Conservation (phyloP, 2,797 vertebrate species). For the Triplophysa bombifrons region DNA sequence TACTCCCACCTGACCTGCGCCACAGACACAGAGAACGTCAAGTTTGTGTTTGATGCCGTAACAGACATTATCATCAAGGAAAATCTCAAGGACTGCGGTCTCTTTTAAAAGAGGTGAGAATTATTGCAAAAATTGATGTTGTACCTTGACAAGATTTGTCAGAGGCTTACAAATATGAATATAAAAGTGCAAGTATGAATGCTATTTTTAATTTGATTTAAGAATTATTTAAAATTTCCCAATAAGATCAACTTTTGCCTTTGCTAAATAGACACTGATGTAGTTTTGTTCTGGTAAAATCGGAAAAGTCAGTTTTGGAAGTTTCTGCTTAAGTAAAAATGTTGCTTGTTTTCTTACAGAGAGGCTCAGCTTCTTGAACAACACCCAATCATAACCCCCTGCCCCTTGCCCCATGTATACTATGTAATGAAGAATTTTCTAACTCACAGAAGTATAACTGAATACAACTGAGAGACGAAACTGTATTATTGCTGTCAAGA, state of each 20-base stretch:
- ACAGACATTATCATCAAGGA: slow-evolving; percentile 99
- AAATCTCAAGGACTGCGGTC: slow-evolving; percentile 97
- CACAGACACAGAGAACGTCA: slow-evolving; percentile 98
- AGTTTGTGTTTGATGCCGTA: slow-evolving; percentile 97
- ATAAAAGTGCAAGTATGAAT: neutral
- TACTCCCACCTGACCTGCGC: slow-evolving; percentile 99
- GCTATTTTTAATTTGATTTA: neutral
- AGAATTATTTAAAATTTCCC: too few relatives aligned
- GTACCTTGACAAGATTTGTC: too few relatives aligned
- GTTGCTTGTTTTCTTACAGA: neutral
- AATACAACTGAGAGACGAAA: neutral
- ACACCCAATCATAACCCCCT: neutral
- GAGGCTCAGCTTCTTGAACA: neutral
- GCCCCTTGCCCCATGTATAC: slow-evolving; percentile 4
- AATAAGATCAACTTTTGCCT: too few relatives aligned
- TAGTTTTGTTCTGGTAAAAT: neutral
- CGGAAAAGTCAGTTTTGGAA: too few relatives aligned
- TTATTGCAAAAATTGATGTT: neutral
- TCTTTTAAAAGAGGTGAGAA: slow-evolving; percentile 82
- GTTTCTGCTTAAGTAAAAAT: neutral
- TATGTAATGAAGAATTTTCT: slow-evolving; percentile 24
- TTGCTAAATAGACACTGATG: neutral
- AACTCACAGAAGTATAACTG: slow-evolving; percentile 15
- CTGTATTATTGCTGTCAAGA: too few relatives aligned
- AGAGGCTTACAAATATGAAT: neutral